These are phyloP conservation scores for Musca vetustissima DNA, from an alignment of 1,140 invertebrate species.

Conservation along the genomic window DNA sequence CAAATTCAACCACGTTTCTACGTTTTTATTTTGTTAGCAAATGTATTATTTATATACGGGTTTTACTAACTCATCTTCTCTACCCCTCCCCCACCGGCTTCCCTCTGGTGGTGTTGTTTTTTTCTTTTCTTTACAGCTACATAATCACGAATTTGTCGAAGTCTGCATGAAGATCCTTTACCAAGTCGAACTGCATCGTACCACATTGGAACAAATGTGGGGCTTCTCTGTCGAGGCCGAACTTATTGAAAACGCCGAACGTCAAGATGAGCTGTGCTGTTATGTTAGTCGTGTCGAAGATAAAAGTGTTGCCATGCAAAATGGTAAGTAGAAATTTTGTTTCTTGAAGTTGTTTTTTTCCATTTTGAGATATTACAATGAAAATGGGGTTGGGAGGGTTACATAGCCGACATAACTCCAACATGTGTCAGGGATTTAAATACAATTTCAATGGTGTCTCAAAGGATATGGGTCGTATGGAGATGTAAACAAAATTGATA, in stretches of 20 bases:
- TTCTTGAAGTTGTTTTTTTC: too few species aligned
- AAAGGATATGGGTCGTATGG: too few species aligned
- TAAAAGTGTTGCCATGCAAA: conserved; percentile 91
- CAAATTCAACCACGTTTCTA: neutral
- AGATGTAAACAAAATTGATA: too few species aligned
- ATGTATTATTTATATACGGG: neutral
- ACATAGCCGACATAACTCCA: too few species aligned
- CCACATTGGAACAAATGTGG: conserved; percentile 92
- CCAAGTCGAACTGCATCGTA: conserved; percentile 89
- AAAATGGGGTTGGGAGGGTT: too few species aligned
- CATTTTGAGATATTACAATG: too few species aligned
- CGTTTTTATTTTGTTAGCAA: neutral
- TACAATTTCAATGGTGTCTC: too few species aligned
- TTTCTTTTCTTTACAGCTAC: conserved; percentile 66
- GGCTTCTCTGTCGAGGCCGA: conserved; percentile 97
- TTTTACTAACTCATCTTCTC: neutral
- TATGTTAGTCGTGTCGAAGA: conserved; percentile 95
- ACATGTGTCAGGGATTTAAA: too few species aligned
- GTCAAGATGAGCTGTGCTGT: conserved; percentile 94
- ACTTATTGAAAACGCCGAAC: conserved; percentile 91
- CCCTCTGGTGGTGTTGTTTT: neutral
- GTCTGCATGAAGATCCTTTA: conserved; percentile 96
- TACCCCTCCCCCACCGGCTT: neutral
- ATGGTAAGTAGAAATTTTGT: conserved; percentile 70
- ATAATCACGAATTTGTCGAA: conserved; percentile 94